Conservation (phyloP, 2,888 invertebrate genomes). For the Pristionchus entomophagus region DNA sequence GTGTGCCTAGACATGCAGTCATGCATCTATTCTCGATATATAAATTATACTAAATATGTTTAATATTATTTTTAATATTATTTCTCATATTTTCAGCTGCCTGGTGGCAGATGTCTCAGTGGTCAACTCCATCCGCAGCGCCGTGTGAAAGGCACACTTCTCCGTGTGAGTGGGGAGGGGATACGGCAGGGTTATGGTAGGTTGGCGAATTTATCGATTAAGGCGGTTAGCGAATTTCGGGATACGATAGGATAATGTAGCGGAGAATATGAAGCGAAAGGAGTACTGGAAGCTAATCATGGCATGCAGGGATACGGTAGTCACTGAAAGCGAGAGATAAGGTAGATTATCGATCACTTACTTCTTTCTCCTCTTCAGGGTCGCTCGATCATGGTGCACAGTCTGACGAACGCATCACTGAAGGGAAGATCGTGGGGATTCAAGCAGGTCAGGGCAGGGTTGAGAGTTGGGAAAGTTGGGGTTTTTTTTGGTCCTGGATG, state of each 20-base stretch:
- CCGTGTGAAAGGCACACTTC: slow-evolving; percentile 9
- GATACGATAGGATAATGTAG: no score
- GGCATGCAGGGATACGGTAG: no score
- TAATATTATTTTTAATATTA: no score
- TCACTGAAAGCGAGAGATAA: background rate
- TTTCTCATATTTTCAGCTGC: no score
- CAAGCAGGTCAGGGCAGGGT: slow-evolving; percentile 20
- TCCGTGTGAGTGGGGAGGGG: slow-evolving; percentile 22
- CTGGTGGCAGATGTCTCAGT: slow-evolving; percentile 67
- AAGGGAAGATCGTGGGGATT: slow-evolving; percentile 44
- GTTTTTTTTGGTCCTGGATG: no score
- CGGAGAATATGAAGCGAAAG: background rate
- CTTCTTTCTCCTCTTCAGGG: slow-evolving; percentile 57
- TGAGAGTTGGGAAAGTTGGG: no score
- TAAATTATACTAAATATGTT: no score
- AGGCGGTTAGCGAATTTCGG: background rate
- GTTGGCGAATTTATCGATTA: no score
- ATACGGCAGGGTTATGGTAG: no score
- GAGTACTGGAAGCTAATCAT: background rate
- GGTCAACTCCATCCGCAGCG: slow-evolving; percentile 57
- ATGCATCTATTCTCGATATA: no score
- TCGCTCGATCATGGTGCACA: slow-evolving; percentile 65
- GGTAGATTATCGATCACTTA: slow-evolving; percentile 13
- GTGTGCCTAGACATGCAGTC: no score
- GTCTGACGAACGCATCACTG: slow-evolving; percentile 45